A percentile compares a stretch with the other conserved stretches of the same genome.
Evolutionary conservation across 2,113 vertebrate genomes (phyloP).

Genomic region (Jacana jacana): DNA sequence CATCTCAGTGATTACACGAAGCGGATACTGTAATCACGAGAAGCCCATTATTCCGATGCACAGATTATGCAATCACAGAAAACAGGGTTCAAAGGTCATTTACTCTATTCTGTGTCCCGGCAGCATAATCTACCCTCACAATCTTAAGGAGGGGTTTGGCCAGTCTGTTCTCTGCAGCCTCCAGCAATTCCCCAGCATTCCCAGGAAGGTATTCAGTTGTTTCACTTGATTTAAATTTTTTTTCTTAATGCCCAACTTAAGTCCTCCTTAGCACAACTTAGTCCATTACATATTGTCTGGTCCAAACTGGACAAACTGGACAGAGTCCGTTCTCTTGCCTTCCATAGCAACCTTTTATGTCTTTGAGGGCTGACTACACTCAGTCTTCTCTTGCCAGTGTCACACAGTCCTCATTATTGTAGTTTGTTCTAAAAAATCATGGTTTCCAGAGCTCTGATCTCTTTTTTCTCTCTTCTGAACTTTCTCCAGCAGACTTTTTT

Average conservation of each 20-base stretch:
- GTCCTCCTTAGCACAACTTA: not conserved
- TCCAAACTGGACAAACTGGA: not conserved
- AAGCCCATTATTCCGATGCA: not conserved
- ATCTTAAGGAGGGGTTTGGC: not conserved
- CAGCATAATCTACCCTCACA: not conserved
- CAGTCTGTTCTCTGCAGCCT: not conserved
- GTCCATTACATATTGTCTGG: not conserved
- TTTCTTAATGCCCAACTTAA: not conserved
- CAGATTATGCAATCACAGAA: not conserved
- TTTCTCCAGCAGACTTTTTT: not conserved
- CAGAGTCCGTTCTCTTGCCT: not conserved
- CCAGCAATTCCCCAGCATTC: not conserved
- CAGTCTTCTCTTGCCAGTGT: not conserved
- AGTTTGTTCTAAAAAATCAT: not conserved
- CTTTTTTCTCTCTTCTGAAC: not conserved
- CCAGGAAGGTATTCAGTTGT: not conserved
- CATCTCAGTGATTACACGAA: not conserved
- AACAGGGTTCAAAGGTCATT: not conserved
- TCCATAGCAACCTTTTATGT: not conserved
- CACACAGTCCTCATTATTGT: not conserved
- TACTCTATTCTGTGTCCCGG: not conserved
- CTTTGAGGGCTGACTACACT: not conserved
- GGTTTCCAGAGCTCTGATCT: constrained; percentile 1
- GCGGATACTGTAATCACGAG: not conserved
- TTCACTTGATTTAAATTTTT: not conserved